Evolutionary conservation across 2,888 invertebrate species (phyloP).

Genomic region (Chymomyza caudatula): DNA sequence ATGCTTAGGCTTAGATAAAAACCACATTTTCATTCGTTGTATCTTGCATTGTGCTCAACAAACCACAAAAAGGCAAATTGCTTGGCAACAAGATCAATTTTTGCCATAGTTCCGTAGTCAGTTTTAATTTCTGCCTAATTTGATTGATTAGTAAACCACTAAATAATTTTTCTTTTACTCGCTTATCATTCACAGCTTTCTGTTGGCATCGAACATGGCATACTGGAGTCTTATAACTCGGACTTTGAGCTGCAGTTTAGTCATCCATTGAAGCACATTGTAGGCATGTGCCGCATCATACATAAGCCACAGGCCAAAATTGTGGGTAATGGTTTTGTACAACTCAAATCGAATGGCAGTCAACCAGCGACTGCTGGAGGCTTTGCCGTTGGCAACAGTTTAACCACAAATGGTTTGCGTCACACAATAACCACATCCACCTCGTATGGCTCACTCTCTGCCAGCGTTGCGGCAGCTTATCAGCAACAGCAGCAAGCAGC

Average conservation of each 20-base stretch:
- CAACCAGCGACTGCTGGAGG: conserved; percentile 2
- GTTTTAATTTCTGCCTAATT: conserved; percentile 13
- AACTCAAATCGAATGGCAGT: conserved; percentile 61
- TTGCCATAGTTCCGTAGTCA: not conserved
- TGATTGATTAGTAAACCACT: conserved; percentile 1
- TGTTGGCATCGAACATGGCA: conserved; percentile 85
- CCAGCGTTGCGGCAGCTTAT: conserved; percentile 69
- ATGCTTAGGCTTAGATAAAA: conserved; percentile 22
- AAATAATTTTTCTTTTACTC: not conserved
- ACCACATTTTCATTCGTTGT: not conserved
- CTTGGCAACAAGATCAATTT: not conserved
- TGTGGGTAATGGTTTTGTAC: conserved; percentile 74
- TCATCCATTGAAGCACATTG: conserved; percentile 82
- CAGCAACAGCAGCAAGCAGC: conserved; percentile 50
- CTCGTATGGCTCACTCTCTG: conserved; percentile 73
- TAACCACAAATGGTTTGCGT: conserved; percentile 52
- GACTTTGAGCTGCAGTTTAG: conserved; percentile 85
- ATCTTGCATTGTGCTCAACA: conserved; percentile 3
- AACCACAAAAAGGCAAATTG: not conserved
- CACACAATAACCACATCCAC: conserved; percentile 72
- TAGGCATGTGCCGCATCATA: conserved; percentile 78
- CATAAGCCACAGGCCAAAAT: conserved; percentile 73
- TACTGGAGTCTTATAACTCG: conserved; percentile 83
- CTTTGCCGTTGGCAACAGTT: conserved; percentile 29
- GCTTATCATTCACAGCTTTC: conserved; percentile 81